Conservation (phyloP, 1,140 invertebrate genomes). For the Paramacrobiotus metropolitanus region DNA sequence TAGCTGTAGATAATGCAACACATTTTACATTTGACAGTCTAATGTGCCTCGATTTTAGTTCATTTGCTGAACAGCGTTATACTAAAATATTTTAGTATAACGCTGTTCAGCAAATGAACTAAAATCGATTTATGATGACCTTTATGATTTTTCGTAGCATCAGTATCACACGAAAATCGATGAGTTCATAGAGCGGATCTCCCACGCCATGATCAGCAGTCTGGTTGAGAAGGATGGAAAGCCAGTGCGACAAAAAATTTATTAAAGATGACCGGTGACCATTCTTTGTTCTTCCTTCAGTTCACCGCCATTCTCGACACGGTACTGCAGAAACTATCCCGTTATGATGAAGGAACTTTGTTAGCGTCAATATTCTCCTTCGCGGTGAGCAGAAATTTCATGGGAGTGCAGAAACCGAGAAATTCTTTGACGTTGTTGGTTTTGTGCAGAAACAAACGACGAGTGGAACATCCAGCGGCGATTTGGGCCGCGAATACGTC, state of each 20-base stretch:
- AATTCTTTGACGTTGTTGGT: neutral
- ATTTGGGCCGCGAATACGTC: constrained; percentile 79
- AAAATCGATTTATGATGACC: neutral
- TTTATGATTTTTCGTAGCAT: constrained; percentile 37
- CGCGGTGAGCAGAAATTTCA: too few relatives aligned
- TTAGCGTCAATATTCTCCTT: constrained; percentile 92
- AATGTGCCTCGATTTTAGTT: too few relatives aligned
- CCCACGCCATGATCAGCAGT: constrained; percentile 68
- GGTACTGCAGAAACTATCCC: constrained; percentile 70
- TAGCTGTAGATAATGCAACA: too few relatives aligned
- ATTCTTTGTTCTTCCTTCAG: constrained; percentile 15
- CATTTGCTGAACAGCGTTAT: too few relatives aligned
- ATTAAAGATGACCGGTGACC: too few relatives aligned
- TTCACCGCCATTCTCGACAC: constrained; percentile 77
- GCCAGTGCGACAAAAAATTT: too few relatives aligned
- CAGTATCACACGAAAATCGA: constrained; percentile 92
- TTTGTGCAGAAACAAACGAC: neutral
- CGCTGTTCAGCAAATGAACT: too few relatives aligned
- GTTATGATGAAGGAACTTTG: constrained; percentile 92
- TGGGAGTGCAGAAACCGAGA: neutral
- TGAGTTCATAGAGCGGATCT: constrained; percentile 75
- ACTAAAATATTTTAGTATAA: too few relatives aligned
- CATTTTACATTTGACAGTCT: too few relatives aligned
- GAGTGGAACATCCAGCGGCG: constrained; percentile 17
- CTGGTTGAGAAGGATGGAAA: constrained; percentile 54